Base-by-base conservation (phyloP, 2,797 vertebrate species). In the Lophura swinhoii region DNA sequence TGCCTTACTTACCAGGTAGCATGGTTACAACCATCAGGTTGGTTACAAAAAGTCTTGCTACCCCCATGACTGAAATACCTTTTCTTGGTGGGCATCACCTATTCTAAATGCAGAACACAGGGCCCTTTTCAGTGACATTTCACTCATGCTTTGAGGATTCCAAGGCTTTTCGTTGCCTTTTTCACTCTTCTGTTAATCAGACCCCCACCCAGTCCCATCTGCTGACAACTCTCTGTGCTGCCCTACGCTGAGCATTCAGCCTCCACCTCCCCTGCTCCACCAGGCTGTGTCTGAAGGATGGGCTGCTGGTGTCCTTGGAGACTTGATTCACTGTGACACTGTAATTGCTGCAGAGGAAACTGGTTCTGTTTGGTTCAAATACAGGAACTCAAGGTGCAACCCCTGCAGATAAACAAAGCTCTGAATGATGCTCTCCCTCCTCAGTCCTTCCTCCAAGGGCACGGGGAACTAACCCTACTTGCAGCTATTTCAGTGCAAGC, bases 241-340 rank as follows among this genome's bases (percentile, higher is more conserved):
- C 66, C 14, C 12, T 15, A 37, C 33, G 13, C 13, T 7, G 6
- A 56, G 22, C 8, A 79, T 79, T 35, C 37, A 35, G 3, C 16
- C 3, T 3, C 8, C 2, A 2, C 33, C 13, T 58, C 3, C 12
- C 60, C 63, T 88, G 35, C 28, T 24, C 53, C 55, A 31, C 1
- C 14, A 23, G 46, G 10, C 28, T 0, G 0, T 44, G 44, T 60
- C 43, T 0, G 0, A 80, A 12, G 60, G 28, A 35, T 0, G 0
- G 21, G 44, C 46, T 23, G 2, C 8, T 71, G 28, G 5, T 44
- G 71, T 84, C 10, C 60, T 73, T 35, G 2, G 12, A 55, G 28
- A 35, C 6, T 29, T 39, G 6, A 71, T 90, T 77, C 60, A 21
- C 14, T 35, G 29, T 29, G 44, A 28, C 16, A 73, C 66, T 2